Base-by-base conservation (phyloP, 2,113 vertebrate species). In the Emydura subglobosa region DNA sequence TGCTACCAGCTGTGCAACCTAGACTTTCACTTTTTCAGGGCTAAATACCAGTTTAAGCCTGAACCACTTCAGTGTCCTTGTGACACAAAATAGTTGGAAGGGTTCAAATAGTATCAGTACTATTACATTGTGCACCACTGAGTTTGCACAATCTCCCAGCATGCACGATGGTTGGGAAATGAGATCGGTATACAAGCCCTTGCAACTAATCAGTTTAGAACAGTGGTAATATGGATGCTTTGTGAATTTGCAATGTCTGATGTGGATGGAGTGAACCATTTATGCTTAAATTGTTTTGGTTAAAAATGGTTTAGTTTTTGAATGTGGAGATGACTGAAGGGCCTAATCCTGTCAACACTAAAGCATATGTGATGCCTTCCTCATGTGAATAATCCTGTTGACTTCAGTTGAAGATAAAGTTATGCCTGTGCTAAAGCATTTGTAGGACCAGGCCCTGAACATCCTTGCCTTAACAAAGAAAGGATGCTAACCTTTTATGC, bases 381-480 rank as follows among this genome's bases (percentile, higher is more conserved):
- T 61, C 59, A 65, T 93, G 82, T 86, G 55, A 91, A 89, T 82
- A 85, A 92, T 65, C 51, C 79, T 54, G 49, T 12, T 50, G 82
- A 89, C 79, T 93, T 34, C 34, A 82, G 4, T 27, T 91, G 90
- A 53, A 24, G 78, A 42, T n/a, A 88, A 94, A 78, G 61, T 87
- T 55, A 13, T 61, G 27, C 21, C 22, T 87, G 24, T 31, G n/a
- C 22, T 83, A 81, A 94, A 91, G 13, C 12, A 4, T 53, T 9
- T 10, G 3, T 7, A 82, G 47, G 90, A 96, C 59, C 65, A 65
- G n/a, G 31, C 65, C 50, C 53, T 79, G 83, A 19, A 27, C 47
- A 9, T 11, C 3, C n/a, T 54, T 11, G 61, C 83, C 59, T 19
- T 29, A 79, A 54, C 19, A 49, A 91, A 88, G 88, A 86, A 7